phyloP scores from a whole-genome alignment of 2,797 vertebrate genomes.

The Gymnothorax reevesii region DNA sequence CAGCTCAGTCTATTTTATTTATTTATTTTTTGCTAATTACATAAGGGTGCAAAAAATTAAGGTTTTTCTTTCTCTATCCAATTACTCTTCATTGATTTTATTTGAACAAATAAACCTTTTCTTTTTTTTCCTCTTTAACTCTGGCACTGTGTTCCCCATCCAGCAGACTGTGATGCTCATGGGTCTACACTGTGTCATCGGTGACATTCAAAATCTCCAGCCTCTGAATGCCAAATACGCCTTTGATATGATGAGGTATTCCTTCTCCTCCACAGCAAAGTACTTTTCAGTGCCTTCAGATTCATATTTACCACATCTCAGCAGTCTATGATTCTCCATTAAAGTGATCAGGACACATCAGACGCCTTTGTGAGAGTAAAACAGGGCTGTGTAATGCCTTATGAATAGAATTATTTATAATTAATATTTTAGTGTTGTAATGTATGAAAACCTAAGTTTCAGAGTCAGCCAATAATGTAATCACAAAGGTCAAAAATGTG shows the following conservation, averaged over 20 bases:
- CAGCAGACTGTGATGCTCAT: conserved; percentile 8
- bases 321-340: neutral
- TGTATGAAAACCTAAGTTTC: too few species aligned
- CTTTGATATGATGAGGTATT: neutral
- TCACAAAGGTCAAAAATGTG: neutral
- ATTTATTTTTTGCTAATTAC: conserved; percentile 45
- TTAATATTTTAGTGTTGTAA: too few species aligned
- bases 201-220: neutral
- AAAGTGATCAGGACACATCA: neutral
- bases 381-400: neutral
- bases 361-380: neutral
- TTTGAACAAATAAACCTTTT: conserved; percentile 5
- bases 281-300: neutral
- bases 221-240: neutral
- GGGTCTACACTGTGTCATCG: neutral
- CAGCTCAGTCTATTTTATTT: conserved; percentile 25
- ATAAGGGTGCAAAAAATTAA: conserved; percentile 31
- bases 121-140: neutral
- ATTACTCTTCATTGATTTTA: neutral
- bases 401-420: too few species aligned
- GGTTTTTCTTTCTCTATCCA: conserved; percentile 5
- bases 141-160: conserved; percentile 22
- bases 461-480: neutral
- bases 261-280: neutral
- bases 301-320: neutral